A percentile compares a stretch with the other conserved stretches of the same genome.
Evolutionary conservation across 2,888 invertebrate species (phyloP).

Genomic region (Busseola fusca): DNA sequence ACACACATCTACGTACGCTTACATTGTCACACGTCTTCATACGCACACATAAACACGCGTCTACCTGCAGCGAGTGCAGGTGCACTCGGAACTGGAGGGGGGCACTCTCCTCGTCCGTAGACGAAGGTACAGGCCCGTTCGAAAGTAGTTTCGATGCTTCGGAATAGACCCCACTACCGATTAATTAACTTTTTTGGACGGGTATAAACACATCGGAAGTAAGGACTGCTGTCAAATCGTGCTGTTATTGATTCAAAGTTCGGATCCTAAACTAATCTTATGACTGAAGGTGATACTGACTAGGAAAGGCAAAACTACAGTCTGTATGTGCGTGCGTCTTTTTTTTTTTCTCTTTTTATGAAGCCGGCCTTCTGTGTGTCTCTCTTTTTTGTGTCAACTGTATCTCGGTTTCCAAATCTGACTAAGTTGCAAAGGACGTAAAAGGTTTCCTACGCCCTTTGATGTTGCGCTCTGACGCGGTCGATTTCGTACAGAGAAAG

Average conservation of each 20-base stretch:
- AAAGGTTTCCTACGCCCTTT: constrained; percentile 56
- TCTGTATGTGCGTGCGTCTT: background rate
- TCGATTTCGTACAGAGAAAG: constrained; percentile 56
- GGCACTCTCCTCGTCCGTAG: background rate
- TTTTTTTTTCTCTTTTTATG: background rate
- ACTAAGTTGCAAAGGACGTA: constrained; percentile 59
- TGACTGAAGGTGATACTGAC: background rate
- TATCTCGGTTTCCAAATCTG: constrained; percentile 59
- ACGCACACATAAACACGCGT: background rate
- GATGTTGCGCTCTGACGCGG: constrained; percentile 54
- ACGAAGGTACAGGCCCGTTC: background rate
- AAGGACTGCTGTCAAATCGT: background rate
- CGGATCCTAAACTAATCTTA: background rate
- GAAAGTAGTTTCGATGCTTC: background rate
- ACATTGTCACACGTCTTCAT: too few relatives aligned
- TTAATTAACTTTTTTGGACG: background rate
- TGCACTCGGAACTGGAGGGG: background rate
- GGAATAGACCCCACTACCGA: background rate
- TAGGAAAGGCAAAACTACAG: background rate
- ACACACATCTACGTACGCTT: background rate
- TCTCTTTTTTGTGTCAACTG: constrained; percentile 18
- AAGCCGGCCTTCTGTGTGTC: background rate
- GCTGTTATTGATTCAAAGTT: background rate
- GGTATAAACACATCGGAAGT: background rate
- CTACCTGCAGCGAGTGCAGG: background rate